Conservation (phyloP, 2,797 vertebrate genomes). For the Trachurus trachurus region DNA sequence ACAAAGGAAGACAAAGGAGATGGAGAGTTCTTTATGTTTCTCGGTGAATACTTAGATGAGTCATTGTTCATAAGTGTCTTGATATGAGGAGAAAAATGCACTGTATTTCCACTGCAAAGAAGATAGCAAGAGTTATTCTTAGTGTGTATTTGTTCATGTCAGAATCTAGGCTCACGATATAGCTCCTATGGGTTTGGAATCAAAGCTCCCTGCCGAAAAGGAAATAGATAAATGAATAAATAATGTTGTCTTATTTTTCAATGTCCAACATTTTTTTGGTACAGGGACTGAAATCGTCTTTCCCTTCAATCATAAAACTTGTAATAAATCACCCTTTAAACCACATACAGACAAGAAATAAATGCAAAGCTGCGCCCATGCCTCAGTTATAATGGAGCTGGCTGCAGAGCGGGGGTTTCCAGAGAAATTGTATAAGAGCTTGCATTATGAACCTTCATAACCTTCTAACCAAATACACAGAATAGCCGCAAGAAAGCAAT, state of each 20-base stretch:
- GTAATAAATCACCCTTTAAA: slow-evolving; percentile 46
- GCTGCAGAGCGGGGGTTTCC: slow-evolving; percentile 1
- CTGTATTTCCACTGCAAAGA: slow-evolving; percentile 12
- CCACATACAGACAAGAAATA: neutral
- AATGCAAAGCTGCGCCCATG: neutral
- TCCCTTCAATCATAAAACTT: neutral
- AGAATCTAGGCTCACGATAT: slow-evolving; percentile 15
- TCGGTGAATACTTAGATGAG: slow-evolving; percentile 45
- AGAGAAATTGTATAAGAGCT: slow-evolving; percentile 12
- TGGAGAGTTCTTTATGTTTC: slow-evolving; percentile 55
- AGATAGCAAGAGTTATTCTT: slow-evolving; percentile 46
- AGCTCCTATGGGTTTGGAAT: slow-evolving; percentile 21
- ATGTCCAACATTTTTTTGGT: slow-evolving; percentile 17
- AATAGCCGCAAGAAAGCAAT: slow-evolving; percentile 67
- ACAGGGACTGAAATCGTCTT: neutral
- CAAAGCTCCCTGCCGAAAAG: slow-evolving; percentile 25
- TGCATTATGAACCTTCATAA: slow-evolving; percentile 65
- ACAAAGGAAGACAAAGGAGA: slow-evolving; percentile 43
- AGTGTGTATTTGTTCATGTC: slow-evolving; percentile 35
- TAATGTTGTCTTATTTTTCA: slow-evolving; percentile 38
- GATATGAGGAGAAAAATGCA: slow-evolving; percentile 29
- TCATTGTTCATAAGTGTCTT: slow-evolving; percentile 62
- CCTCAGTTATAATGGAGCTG: slow-evolving; percentile 4
- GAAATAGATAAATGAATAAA: slow-evolving; percentile 53
- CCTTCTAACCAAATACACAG: slow-evolving; percentile 62